Percentiles rank a stretch among this genome's conserved stretches.
phyloP scores from a whole-genome alignment of 2,113 vertebrate genomes.

The Neopipo cinnamomea region DNA sequence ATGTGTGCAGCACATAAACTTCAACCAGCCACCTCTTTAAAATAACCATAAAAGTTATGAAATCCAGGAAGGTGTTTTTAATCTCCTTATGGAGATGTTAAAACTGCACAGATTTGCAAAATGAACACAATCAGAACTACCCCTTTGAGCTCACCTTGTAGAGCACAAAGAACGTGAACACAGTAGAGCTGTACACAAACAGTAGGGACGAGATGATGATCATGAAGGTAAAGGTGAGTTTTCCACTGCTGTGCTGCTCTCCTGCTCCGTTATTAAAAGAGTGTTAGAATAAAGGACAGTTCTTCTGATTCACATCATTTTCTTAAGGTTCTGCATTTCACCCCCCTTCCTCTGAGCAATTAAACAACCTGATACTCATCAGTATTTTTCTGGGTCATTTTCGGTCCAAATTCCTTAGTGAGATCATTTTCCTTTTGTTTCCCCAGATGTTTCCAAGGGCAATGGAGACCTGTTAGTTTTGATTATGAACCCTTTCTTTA shows the following conservation, averaged over 20 bases:
- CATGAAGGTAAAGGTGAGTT: not conserved
- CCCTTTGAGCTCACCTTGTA: slow-evolving; percentile 53
- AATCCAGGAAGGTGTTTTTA: not conserved
- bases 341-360: not conserved
- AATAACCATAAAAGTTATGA: not conserved
- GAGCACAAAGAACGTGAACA: slow-evolving; percentile 17
- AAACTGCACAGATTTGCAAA: not conserved
- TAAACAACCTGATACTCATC: not conserved
- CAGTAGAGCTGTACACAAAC: slow-evolving; percentile 48
- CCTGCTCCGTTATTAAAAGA: slow-evolving; percentile 11
- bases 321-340: not conserved
- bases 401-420: not conserved
- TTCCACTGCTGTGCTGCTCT: not conserved
- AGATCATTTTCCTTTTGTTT: not conserved
- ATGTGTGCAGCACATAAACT: not conserved
- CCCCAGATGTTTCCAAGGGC: not conserved
- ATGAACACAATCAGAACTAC: not conserved
- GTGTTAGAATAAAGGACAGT: slow-evolving; percentile 8
- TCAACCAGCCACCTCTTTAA: not conserved
- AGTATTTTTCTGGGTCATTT: not conserved
- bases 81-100: not conserved
- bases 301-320: not conserved
- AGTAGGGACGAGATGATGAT: slow-evolving; percentile 7
- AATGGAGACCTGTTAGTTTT: not conserved
- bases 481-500: not conserved